These are phyloP conservation scores for Cheirogaleus major DNA, from an alignment of 2,797 vertebrate genomes.

Conservation along the genomic window DNA sequence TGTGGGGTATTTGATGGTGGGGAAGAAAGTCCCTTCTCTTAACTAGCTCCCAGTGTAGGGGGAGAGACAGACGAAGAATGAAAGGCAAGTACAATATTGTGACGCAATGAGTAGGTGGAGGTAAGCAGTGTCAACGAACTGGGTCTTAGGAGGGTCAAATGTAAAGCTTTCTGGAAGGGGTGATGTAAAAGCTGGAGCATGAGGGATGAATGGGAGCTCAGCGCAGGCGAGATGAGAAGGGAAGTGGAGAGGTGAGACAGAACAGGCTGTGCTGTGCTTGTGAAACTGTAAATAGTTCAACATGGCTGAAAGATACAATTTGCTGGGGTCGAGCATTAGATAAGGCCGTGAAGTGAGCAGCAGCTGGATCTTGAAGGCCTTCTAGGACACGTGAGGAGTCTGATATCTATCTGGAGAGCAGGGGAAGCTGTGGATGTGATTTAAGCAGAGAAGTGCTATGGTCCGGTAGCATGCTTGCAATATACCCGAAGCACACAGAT, in stretches of 20 bases:
- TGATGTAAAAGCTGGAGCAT: neutral
- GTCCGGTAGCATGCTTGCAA: neutral
- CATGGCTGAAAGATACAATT: neutral
- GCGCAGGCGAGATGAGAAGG: neutral
- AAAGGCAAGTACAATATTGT: neutral
- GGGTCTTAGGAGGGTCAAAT: neutral
- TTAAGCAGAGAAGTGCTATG: neutral
- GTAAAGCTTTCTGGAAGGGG: neutral
- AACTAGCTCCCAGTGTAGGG: neutral
- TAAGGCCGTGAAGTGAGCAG: neutral
- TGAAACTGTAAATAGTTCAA: neutral
- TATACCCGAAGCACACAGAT: neutral
- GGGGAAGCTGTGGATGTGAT: neutral
- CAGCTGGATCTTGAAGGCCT: fast-evolving
- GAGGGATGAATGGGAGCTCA: neutral
- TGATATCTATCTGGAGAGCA: neutral
- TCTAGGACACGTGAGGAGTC: neutral
- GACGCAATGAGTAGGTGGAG: neutral
- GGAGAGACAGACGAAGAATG: neutral
- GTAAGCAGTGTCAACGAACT: neutral
- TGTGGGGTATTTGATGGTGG: neutral
- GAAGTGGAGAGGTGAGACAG: neutral
- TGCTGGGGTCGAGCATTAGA: neutral
- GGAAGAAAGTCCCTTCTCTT: neutral
- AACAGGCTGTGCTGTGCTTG: neutral